Conservation (phyloP, 1,140 invertebrate genomes). For the Papilio machaon region DNA sequence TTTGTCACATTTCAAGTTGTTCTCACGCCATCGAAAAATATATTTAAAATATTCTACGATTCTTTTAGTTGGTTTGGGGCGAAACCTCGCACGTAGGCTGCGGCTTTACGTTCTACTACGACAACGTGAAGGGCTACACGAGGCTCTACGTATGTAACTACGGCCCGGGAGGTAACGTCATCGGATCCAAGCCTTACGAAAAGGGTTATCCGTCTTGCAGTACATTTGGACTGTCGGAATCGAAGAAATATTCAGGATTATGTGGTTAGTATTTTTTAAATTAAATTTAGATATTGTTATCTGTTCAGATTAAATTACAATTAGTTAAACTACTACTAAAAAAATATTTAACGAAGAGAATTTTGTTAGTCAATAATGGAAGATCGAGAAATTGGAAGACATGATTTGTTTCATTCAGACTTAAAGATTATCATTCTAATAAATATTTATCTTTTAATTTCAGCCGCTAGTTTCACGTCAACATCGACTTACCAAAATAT, state of each 20-base stretch:
- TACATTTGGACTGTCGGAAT: slow-evolving; percentile 86
- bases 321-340: no score
- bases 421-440: slow-evolving; percentile 8
- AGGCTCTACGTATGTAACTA: slow-evolving; percentile 95
- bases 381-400: no score
- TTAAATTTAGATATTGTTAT: neutral
- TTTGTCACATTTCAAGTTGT: no score
- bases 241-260: slow-evolving; percentile 88
- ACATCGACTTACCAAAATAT: slow-evolving; percentile 68
- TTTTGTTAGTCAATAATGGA: neutral
- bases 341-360: neutral
- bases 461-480: slow-evolving; percentile 68
- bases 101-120: slow-evolving; percentile 90
- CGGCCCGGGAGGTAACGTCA: slow-evolving; percentile 90
- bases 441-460: slow-evolving; percentile 48
- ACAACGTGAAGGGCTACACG: slow-evolving; percentile 86
- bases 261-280: slow-evolving; percentile 85
- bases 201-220: slow-evolving; percentile 88
- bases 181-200: slow-evolving; percentile 88
- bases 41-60: neutral
- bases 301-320: neutral
- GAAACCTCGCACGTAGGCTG: slow-evolving; percentile 90
- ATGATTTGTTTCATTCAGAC: neutral
- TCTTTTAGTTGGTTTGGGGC: slow-evolving; percentile 89
- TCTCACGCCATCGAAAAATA: neutral